Base-by-base conservation (phyloP, 1,140 invertebrate species). In the Acyrthosiphon pisum region DNA sequence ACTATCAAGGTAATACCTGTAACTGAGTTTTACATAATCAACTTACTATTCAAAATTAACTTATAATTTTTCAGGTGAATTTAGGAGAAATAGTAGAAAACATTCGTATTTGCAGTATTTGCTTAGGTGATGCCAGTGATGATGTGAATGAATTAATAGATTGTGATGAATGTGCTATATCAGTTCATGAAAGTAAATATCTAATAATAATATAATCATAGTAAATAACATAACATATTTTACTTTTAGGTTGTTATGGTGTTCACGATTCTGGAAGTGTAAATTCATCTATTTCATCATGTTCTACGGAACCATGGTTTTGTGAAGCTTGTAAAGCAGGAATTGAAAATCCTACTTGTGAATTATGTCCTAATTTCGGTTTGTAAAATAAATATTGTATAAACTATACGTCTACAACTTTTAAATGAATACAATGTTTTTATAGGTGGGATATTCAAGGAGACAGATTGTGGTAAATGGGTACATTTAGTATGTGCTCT, bases 251-350 rank as follows among this genome's bases (percentile, higher is more conserved):
- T 94, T 99, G 98, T 95, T 99, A 99, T 96, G 98, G 98, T 35
- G 97, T 99, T 46, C 98, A 98, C 84, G 99, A 99, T 94, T 97
- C 97, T 68, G 97, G 97, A 50, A 99, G 98, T 96, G 97, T 98
- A 93, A 97, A 97, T 6, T 98, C 98, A 95, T 98, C 98, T n/a
- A 97, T 97, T 93, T 99, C 98, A 22, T 97, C 98, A 2, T 98
- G 98, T 90, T 98, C 98, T 60, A 99, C 98, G 2, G 98, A 99
- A 94, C 99, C 99, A 0, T 99, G 99, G 99, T 99, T 99, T 95
- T 99, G 99, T 96, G 99, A 99, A 95, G 98, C 98, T n/a, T 99
- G 99, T 94, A 98, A 98, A 94, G 98, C 98, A 76, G 98, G 98
- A 2, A 96, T 98, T 18, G 97, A 96, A 48, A 97, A 98, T 95